Evolutionary conservation across 2,888 invertebrate species (phyloP), one percentile per base, ranked within the genome.

Genomic region (Andrena chrysosceles): DNA sequence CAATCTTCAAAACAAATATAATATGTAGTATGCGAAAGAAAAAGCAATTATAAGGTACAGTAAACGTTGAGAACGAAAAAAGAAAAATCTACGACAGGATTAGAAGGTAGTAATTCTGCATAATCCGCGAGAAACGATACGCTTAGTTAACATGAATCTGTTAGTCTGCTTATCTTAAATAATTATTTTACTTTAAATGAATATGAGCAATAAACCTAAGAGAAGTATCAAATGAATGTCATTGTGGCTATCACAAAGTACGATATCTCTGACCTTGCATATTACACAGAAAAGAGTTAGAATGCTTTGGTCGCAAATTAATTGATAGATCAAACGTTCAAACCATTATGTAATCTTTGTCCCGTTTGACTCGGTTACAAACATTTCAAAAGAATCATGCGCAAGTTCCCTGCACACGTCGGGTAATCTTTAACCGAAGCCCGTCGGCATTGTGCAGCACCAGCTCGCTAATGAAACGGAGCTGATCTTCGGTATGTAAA

Each of bases 381-480:
- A 48, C 31, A 10, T 10, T 31, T 60, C n/a, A 2, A 4, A 26
- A 62, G 29, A 20, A 48, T 42, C 52, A 64, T 42, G 29, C 8
- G 20, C 23, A 0, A 1, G 4, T 56, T 66, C 35, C 35, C 48
- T 35, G 29, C 8, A 75, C 69, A 42, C 92, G 86, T 0, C 92
- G 91, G 0, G 86, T 89, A 26, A 93, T 83, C 78, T 89, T 90
- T 29, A 93, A 76, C 7, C 87, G 88, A 56, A 93, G 79, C 31
- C 93, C 93, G 26, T 87, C 85, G 2, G 88, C 89, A 59, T 91
- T 93, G 20, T 89, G 83, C 2, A 95, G 90, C n/a, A 95, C 95
- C 10, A 95, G 89, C 77, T 95, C 95, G 0, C 94, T 93, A 2
- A 93, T 89, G 10, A 95, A 93, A 23, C 92, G 90, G 31, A 95